A percentile compares a stretch with the other conserved stretches of the same genome.
These are phyloP conservation scores for Siderastrea radians DNA, from an alignment of 92 coral and sea anemone genomes.

Conservation along the genomic window DNA sequence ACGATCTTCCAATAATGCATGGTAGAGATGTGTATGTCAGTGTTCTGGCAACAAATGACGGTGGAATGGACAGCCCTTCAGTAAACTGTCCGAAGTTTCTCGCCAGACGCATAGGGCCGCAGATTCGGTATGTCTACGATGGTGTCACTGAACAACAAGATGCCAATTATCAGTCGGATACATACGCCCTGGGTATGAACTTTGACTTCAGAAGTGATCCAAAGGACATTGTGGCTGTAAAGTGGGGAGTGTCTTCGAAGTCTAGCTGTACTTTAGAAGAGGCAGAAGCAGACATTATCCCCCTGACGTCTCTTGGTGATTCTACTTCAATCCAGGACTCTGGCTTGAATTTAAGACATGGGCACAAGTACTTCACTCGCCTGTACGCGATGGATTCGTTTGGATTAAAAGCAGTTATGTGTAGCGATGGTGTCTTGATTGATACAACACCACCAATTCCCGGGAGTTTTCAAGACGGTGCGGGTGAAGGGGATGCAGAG, in stretches of 20 bases:
- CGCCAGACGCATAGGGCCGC: constrained; percentile 84
- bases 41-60: constrained; percentile 87
- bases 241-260: constrained; percentile 90
- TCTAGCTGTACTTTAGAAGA: constrained; percentile 80
- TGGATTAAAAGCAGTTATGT: constrained; percentile 89
- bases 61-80: constrained; percentile 81
- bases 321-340: constrained; percentile 85
- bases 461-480: constrained; percentile 77
- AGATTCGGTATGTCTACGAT: constrained; percentile 83
- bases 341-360: constrained; percentile 75
- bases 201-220: constrained; percentile 68
- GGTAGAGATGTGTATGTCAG: constrained; percentile 84
- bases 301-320: constrained; percentile 85
- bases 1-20: constrained; percentile 78
- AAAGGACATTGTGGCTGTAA: constrained; percentile 67
- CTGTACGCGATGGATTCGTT: constrained; percentile 77
- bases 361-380: constrained; percentile 84
- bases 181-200: constrained; percentile 77
- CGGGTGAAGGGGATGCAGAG: constrained; percentile 62
- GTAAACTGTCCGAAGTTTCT: constrained; percentile 79
- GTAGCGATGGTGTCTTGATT: constrained; percentile 88
- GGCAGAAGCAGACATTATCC: constrained; percentile 78
- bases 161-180: constrained; percentile 82
- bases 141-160: constrained; percentile 73
- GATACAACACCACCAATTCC: constrained; percentile 92